phyloP scores from a whole-genome alignment of 2,113 vertebrate genomes.

The Cephalophus harveyi region DNA sequence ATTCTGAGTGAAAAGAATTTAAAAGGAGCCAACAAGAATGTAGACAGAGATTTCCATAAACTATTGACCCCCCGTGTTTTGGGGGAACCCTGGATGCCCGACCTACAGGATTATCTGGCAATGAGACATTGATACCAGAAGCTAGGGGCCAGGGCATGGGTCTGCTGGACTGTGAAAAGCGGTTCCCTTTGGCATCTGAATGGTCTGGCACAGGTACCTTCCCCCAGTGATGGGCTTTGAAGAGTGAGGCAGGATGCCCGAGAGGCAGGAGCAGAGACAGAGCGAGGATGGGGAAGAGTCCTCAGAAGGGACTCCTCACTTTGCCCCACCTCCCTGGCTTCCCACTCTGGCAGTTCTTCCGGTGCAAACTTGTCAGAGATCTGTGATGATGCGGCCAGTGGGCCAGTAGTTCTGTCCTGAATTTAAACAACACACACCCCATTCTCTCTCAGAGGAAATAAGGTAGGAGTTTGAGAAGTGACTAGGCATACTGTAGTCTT shows the following conservation, averaged over 20 bases:
- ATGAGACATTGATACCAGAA: not conserved
- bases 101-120: not conserved
- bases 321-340: not conserved
- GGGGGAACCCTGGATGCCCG: not conserved
- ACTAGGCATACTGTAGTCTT: not conserved
- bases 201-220: not conserved
- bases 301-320: not conserved
- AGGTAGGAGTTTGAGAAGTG: not conserved
- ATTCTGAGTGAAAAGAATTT: not conserved
- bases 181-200: not conserved
- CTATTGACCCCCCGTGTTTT: not conserved
- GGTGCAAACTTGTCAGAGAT: not conserved
- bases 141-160: not conserved
- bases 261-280: not conserved
- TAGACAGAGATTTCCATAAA: not conserved
- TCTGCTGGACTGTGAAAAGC: not conserved
- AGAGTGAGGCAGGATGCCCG: not conserved
- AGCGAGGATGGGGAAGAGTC: not conserved
- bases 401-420: not conserved
- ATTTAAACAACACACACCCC: not conserved
- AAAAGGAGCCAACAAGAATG: not conserved
- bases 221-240: not conserved
- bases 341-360: not conserved
- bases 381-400: not conserved
- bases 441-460: not conserved